phyloP scores from a whole-genome alignment of 2,888 invertebrate genomes.

The Drosophila colorata region DNA sequence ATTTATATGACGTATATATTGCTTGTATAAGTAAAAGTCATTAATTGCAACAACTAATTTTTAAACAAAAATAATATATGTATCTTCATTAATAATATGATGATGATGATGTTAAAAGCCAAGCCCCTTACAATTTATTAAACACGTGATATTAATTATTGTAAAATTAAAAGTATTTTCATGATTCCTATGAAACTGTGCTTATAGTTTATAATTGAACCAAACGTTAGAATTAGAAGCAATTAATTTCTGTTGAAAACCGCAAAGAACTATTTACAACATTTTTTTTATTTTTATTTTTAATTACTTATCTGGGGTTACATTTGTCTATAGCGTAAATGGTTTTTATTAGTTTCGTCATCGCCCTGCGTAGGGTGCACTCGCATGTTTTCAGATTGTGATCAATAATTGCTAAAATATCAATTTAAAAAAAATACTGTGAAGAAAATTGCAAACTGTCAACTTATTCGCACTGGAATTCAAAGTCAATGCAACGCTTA shows the following conservation, averaged over 20 bases:
- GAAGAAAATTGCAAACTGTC: slow-evolving; percentile 57
- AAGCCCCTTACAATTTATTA: not conserved
- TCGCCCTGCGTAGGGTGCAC: slow-evolving; percentile 46
- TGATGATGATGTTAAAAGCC: not conserved
- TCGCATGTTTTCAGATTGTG: slow-evolving; percentile 12
- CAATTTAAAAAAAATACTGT: not conserved
- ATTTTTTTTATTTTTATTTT: not conserved
- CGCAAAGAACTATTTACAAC: not conserved
- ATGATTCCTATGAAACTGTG: not conserved
- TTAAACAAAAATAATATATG: no score
- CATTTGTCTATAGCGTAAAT: not conserved
- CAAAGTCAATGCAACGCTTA: slow-evolving; percentile 77
- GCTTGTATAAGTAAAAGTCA: no score
- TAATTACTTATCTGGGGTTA: no score
- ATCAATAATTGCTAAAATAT: slow-evolving; percentile 31
- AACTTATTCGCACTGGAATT: slow-evolving; percentile 53
- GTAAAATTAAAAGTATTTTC: not conserved
- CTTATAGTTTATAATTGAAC: not conserved
- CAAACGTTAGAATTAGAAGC: no score
- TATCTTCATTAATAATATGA: not conserved
- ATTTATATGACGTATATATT: no score
- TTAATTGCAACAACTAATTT: no score
- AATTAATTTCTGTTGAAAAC: not conserved
- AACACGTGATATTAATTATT: not conserved
- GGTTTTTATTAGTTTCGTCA: slow-evolving; percentile 12